A percentile compares a stretch with the other conserved stretches of the same genome.
Conservation (phyloP, 2,888 invertebrate species). For the Cataglyphis altisquamis region DNA sequence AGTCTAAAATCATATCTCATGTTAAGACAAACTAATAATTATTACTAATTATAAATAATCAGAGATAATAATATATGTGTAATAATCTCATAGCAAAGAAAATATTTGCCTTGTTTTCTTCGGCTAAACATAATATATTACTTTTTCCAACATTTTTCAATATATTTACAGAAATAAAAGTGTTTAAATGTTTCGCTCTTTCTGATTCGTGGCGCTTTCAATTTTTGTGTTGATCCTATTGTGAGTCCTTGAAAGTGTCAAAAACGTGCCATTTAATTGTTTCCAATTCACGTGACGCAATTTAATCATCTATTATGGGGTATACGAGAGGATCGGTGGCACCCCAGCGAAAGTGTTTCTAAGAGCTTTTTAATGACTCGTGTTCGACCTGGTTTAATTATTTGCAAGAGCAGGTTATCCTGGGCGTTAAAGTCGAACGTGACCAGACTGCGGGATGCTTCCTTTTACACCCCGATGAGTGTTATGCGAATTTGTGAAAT, state of each 20-base stretch:
- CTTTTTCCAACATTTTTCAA: background rate
- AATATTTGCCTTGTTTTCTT: background rate
- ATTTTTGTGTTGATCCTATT: background rate
- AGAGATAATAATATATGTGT: background rate
- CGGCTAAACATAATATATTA: background rate
- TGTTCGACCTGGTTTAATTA: constrained; percentile 75
- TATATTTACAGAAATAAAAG: background rate
- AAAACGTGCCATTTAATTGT: constrained; percentile 24
- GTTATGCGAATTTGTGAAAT: constrained; percentile 74
- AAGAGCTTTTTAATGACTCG: constrained; percentile 76
- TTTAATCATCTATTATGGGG: constrained; percentile 8
- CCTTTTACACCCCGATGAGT: constrained; percentile 61
- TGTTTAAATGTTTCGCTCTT: background rate
- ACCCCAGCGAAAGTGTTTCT: constrained; percentile 72
- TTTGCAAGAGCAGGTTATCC: constrained; percentile 73
- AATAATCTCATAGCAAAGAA: background rate
- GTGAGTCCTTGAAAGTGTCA: background rate
- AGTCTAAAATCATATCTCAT: background rate
- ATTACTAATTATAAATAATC: background rate
- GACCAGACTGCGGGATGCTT: constrained; percentile 70
- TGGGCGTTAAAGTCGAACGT: constrained; percentile 73
- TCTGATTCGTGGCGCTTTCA: background rate
- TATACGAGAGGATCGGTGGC: constrained; percentile 26
- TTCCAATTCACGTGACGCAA: constrained; percentile 1
- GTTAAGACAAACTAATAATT: background rate